Evolutionary conservation across 2,113 vertebrate genomes (phyloP).

Genomic region (Phrynosoma platyrhinos): DNA sequence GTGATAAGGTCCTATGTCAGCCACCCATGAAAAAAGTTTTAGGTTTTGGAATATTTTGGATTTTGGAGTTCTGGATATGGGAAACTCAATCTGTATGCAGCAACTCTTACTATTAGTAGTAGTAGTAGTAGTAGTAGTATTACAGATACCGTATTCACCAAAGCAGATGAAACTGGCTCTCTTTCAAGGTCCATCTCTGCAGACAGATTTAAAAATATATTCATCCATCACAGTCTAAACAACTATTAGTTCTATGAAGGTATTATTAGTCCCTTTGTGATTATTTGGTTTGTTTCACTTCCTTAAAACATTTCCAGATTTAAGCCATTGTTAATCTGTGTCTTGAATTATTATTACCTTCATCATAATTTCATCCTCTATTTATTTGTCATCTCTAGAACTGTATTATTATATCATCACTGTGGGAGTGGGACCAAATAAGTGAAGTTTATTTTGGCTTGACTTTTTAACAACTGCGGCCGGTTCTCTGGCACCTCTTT

Average conservation of each 20-base stretch:
- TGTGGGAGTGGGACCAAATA: constrained; percentile 58
- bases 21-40: no score
- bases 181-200: constrained; percentile 56
- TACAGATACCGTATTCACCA: no score
- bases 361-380: not conserved
- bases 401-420: constrained; percentile 61
- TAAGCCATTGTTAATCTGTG: constrained; percentile 78
- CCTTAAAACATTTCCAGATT: constrained; percentile 76
- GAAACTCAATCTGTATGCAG: no score
- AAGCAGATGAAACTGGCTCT: constrained; percentile 51
- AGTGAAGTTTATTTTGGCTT: constrained; percentile 57
- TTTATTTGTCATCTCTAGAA: constrained; percentile 58
- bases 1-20: no score
- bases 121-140: no score
- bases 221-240: constrained; percentile 68
- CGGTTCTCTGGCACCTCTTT: constrained; percentile 63
- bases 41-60: no score
- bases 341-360: constrained; percentile 41
- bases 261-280: constrained; percentile 68
- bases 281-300: constrained; percentile 78
- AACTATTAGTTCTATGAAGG: constrained; percentile 65
- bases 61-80: no score
- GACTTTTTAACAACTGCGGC: constrained; percentile 55
- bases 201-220: constrained; percentile 66
- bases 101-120: no score